A percentile compares a stretch with the other conserved stretches of the same genome.
Evolutionary conservation across 2,888 invertebrate genomes (phyloP).

Genomic region (Phorcus lineatus): DNA sequence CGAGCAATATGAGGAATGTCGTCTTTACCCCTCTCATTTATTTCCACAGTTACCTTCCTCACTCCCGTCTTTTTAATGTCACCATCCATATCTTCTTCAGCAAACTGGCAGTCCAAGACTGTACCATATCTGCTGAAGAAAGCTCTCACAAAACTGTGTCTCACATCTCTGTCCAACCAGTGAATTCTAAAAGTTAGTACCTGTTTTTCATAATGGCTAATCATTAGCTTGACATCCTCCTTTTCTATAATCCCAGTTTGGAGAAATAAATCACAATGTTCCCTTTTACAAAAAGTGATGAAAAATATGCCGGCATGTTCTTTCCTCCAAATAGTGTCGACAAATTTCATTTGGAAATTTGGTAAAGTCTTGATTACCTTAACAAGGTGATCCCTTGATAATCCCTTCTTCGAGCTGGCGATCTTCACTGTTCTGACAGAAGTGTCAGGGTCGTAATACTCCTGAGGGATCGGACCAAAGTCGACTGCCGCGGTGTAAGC

Average conservation of each 20-base stretch:
- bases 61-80: background rate
- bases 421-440: background rate
- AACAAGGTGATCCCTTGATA: background rate
- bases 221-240: background rate
- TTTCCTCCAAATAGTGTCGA: background rate
- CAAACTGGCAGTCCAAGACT: background rate
- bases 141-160: background rate
- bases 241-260: background rate
- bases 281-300: conserved; percentile 4
- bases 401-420: background rate
- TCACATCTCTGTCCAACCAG: background rate
- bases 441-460: background rate
- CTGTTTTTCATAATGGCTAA: background rate
- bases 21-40: background rate
- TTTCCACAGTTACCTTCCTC: background rate
- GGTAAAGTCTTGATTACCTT: background rate
- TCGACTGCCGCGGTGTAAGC: background rate
- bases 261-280: background rate
- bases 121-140: background rate
- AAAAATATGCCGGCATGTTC: background rate
- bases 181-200: background rate
- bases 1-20: background rate
- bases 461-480: background rate
- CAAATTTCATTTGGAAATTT: background rate
- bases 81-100: background rate